These are phyloP conservation scores for Xyliphius kryptos DNA, from an alignment of 2,113 vertebrate species.

Conservation along the genomic window DNA sequence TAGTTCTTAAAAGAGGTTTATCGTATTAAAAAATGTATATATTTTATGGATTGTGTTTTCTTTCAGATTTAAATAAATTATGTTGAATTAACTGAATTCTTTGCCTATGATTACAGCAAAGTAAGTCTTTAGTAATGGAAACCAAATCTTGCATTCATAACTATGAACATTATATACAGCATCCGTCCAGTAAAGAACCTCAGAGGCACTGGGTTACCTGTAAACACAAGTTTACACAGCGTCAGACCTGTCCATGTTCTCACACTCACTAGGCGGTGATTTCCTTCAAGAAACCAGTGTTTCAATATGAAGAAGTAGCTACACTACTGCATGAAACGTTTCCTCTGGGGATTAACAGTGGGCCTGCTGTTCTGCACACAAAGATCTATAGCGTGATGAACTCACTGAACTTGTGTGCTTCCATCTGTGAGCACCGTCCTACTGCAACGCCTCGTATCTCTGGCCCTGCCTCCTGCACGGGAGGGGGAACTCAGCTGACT, in stretches of 20 bases:
- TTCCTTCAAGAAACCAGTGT: slow-evolving; percentile 12
- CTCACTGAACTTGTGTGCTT: slow-evolving; percentile 18
- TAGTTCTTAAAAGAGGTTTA: no score
- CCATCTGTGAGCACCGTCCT: not conserved
- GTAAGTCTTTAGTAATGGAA: slow-evolving; percentile 3
- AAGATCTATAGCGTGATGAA: slow-evolving; percentile 32
- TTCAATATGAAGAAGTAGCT: slow-evolving; percentile 7
- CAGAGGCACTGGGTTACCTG: not conserved
- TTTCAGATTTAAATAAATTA: not conserved
- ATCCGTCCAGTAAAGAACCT: not conserved
- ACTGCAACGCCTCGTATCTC: not conserved
- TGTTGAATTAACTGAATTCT: not conserved
- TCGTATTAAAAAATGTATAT: not conserved
- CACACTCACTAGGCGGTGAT: slow-evolving; percentile 6
- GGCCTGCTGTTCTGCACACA: slow-evolving; percentile 17
- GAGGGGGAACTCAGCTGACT: slow-evolving; percentile 28
- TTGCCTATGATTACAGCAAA: slow-evolving; percentile 3
- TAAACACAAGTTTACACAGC: slow-evolving; percentile 3
- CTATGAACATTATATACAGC: not conserved
- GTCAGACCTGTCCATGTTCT: not conserved
- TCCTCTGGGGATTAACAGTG: slow-evolving; percentile 8
- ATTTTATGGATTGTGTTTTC: not conserved
- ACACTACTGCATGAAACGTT: slow-evolving; percentile 10
- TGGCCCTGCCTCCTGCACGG: not conserved
- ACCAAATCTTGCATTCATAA: not conserved